Conservation (phyloP, 2,888 invertebrate genomes). For the Biston stratarius region DNA sequence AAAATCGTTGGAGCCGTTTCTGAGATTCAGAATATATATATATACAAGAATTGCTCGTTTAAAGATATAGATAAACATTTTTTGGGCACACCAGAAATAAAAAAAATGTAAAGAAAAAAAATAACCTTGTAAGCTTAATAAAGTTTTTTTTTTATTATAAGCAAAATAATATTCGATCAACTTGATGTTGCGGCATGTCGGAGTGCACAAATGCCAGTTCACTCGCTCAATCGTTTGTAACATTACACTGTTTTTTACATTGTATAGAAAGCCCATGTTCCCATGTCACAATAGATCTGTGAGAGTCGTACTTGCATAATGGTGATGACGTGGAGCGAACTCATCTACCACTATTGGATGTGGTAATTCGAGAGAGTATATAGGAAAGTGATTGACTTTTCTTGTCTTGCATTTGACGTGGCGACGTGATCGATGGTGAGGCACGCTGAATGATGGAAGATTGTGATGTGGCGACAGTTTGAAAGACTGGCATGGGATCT, state of each 20-base stretch:
- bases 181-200: background rate
- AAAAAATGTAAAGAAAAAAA: background rate
- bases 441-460: background rate
- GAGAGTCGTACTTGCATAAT: constrained; percentile 45
- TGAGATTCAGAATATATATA: too few species aligned
- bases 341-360: constrained; percentile 34
- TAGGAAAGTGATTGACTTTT: constrained; percentile 34
- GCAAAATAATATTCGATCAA: background rate
- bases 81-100: too few species aligned
- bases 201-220: constrained; percentile 5
- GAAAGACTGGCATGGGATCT: constrained; percentile 9
- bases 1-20: too few species aligned
- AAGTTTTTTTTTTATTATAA: background rate
- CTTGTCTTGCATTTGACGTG: background rate
- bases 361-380: constrained; percentile 27
- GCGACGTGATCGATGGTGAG: background rate
- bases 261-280: constrained; percentile 67
- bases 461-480: background rate
- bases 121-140: background rate
- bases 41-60: too few species aligned
- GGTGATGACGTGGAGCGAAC: constrained; percentile 21
- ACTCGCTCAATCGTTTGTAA: constrained; percentile 25
- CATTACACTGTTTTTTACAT: constrained; percentile 42
- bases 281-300: constrained; percentile 65
- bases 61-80: too few species aligned